Percentiles rank a stretch among this genome's conserved stretches.
These are phyloP conservation scores for Megalonaias nervosa DNA, from an alignment of 1,140 invertebrate species.

Conservation along the genomic window DNA sequence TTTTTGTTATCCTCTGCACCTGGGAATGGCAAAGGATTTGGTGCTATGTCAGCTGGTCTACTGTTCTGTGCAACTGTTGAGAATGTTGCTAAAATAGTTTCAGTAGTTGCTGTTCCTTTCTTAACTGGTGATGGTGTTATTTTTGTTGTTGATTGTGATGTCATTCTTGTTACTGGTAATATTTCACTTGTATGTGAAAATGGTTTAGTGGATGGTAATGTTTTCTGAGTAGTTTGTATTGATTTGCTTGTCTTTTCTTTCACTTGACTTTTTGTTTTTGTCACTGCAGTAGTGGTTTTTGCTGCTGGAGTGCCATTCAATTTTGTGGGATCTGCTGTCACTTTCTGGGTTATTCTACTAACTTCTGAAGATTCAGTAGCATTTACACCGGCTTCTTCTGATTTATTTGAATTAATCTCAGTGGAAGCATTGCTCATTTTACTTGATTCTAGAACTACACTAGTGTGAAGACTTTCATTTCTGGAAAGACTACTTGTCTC, in stretches of 20 bases:
- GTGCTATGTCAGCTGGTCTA: too few species aligned
- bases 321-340: conserved; percentile 9
- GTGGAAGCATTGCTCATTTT: not conserved
- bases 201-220: conserved; percentile 30
- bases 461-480: too few species aligned
- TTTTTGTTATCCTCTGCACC: too few species aligned
- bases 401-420: not conserved
- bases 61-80: too few species aligned
- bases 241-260: conserved; percentile 11
- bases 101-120: conserved; percentile 25
- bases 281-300: conserved; percentile 19
- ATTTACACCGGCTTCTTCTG: not conserved
- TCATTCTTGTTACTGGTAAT: conserved; percentile 13
- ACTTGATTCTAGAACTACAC: too few species aligned
- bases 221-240: conserved; percentile 17
- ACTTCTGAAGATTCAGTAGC: not conserved
- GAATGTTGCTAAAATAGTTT: not conserved
- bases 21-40: too few species aligned
- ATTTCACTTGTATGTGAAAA: conserved; percentile 2
- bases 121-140: conserved; percentile 25
- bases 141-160: conserved; percentile 12
- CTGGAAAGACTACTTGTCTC: too few species aligned
- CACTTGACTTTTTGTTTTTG: conserved; percentile 22
- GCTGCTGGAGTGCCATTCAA: conserved; percentile 18
- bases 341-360: not conserved